A percentile compares a stretch with the other conserved stretches of the same genome.
Conservation (phyloP, 2,113 vertebrate genomes). For the Elephas maximus region DNA sequence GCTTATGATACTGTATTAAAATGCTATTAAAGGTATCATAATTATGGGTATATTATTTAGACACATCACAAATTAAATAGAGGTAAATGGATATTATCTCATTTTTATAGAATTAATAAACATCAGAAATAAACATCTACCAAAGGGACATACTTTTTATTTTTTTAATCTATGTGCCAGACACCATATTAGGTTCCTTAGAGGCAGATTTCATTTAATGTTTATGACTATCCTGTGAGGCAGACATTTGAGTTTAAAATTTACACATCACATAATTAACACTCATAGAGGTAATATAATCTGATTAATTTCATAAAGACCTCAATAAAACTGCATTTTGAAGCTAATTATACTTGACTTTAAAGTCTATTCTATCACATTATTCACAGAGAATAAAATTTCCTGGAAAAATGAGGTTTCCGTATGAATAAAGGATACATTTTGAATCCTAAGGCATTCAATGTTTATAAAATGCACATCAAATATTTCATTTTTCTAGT, state of each 20-base stretch:
- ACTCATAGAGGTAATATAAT: background rate
- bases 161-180: background rate
- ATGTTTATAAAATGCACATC: background rate
- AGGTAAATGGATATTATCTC: background rate
- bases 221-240: background rate
- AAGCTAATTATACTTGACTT: background rate
- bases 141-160: background rate
- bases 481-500: background rate
- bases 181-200: background rate
- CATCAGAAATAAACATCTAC: constrained; percentile 13
- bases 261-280: background rate
- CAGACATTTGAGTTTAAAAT: constrained; percentile 15
- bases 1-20: constrained; percentile 16
- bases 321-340: constrained; percentile 7
- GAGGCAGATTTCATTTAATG: constrained; percentile 6
- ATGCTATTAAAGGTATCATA: constrained; percentile 23
- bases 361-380: background rate
- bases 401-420: background rate
- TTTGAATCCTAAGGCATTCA: background rate
- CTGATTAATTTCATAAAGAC: background rate
- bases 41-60: background rate
- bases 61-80: background rate
- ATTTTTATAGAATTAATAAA: background rate
- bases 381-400: background rate
- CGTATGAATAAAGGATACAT: background rate